A percentile compares a stretch with the other conserved stretches of the same genome.
phyloP scores from a whole-genome alignment of 2,888 invertebrate genomes.

The Brachynemurus nebulosus region DNA sequence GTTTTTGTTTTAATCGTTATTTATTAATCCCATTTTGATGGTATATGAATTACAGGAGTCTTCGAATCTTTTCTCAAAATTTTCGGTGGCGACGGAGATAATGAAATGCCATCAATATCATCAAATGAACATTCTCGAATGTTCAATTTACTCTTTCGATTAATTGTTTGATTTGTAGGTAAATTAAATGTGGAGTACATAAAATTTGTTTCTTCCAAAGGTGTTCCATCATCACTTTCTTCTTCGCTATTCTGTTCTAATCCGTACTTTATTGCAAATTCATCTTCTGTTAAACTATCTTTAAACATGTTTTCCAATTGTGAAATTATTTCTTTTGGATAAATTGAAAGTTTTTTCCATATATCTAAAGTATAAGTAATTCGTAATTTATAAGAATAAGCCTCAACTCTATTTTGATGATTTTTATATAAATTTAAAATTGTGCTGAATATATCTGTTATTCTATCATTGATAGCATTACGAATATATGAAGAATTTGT shows the following conservation, averaged over 20 bases:
- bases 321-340: constrained; percentile 82
- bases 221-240: constrained; percentile 46
- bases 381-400: too few species aligned
- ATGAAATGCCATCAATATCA: not conserved
- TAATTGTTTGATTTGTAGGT: too few species aligned
- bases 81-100: not conserved
- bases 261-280: constrained; percentile 9
- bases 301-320: constrained; percentile 82
- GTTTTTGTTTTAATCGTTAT: too few species aligned
- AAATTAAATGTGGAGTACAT: too few species aligned
- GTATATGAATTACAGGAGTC: not conserved
- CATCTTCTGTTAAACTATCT: constrained; percentile 48
- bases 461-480: constrained; percentile 69
- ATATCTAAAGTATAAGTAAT: constrained; percentile 83
- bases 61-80: too few species aligned
- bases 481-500: constrained; percentile 90
- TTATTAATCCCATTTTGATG: not conserved
- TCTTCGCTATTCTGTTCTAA: not conserved
- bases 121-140: not conserved
- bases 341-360: constrained; percentile 97
- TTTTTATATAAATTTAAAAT: constrained; percentile 56
- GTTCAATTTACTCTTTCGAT: too few species aligned
- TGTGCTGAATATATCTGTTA: constrained; percentile 62
- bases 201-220: constrained; percentile 31
- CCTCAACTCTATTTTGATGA: too few species aligned